phyloP scores from a whole-genome alignment of 1,140 invertebrate species.

The Harpegnathos saltator region DNA sequence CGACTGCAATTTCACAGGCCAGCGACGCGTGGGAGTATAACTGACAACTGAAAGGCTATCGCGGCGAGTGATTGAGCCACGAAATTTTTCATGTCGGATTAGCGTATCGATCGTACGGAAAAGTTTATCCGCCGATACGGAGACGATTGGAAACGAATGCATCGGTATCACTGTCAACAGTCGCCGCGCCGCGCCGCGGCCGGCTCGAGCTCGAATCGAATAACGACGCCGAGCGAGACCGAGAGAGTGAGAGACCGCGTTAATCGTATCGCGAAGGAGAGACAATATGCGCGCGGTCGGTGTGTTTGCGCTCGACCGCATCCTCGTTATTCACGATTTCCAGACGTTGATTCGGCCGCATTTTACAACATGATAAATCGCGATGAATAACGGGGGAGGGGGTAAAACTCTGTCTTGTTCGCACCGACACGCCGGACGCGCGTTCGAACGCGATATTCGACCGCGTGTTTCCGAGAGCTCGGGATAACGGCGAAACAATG shows the following conservation, averaged over 20 bases:
- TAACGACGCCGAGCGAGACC: too few species aligned
- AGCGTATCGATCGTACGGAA: conserved; percentile 14
- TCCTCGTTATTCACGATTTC: too few species aligned
- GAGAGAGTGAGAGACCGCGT: too few species aligned
- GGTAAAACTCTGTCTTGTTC: neutral
- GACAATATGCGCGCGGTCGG: too few species aligned
- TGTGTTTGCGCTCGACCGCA: too few species aligned
- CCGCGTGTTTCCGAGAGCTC: neutral
- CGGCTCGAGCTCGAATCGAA: too few species aligned
- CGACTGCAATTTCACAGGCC: conserved; percentile 56
- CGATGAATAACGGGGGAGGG: too few species aligned
- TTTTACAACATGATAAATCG: too few species aligned
- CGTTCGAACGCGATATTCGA: neutral
- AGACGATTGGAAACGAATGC: conserved; percentile 1
- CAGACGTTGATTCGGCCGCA: too few species aligned
- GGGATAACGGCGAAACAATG: neutral
- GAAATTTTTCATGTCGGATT: conserved; percentile 45
- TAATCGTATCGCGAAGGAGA: too few species aligned
- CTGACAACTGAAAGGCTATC: conserved; percentile 12
- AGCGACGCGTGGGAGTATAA: conserved; percentile 32
- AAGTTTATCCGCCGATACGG: conserved; percentile 1
- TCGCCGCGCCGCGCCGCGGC: too few species aligned
- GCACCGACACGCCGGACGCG: neutral
- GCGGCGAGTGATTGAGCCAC: conserved; percentile 29
- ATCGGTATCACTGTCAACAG: neutral